Evolutionary conservation across 1,140 invertebrate species (phyloP), one percentile per base, ranked within the genome.

Genomic region (Euwallacea fornicatus): DNA sequence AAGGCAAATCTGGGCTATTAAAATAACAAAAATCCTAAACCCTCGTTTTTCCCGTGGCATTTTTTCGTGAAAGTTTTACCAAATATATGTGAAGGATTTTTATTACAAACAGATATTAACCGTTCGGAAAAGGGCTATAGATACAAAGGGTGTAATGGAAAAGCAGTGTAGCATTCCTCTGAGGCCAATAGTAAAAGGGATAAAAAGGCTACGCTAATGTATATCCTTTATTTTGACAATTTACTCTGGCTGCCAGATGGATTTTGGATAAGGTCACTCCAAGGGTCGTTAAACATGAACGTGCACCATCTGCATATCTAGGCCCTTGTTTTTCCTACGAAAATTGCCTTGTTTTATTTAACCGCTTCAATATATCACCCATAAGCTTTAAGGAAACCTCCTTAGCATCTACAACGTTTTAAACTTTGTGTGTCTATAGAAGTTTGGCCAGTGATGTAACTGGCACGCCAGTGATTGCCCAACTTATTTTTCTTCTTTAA

Each of bases 131-230:
- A 70, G 59, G 68, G 68, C 60, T 70, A 70, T 64, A 53, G 68
- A 70, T 55, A 70, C 60, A 70, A 64, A 70, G 60, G 61, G 68
- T 64, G 68, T 70, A 70, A 70, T 70, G 68, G 68, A 70, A 70
- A 70, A 70, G 16, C 68, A 47, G 53, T 70, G 68, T 70, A 70
- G 21, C 59, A 70, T 56, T 70, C 68, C 59, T 70, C 33, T 21
- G 68, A 53, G 68, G 41, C 60, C 68, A 70, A 64, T 70, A 70
- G 68, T 70, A 55, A 64, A 70, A 70, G 21, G 68, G 42, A 58
- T 56, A 54, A 54, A 54, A 70, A 70, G 33, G 68, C 44, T 63
- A 58, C 60, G 68, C 42, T 70, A 70, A 70, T 70, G 68, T 70
- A 70, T 70, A 70, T 71, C 44, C 46, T 53, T 66, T 71, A 71